A percentile compares a stretch with the other conserved stretches of the same genome.
Conservation (phyloP, 2,797 vertebrate species). For the Phoeniculus purpureus region DNA sequence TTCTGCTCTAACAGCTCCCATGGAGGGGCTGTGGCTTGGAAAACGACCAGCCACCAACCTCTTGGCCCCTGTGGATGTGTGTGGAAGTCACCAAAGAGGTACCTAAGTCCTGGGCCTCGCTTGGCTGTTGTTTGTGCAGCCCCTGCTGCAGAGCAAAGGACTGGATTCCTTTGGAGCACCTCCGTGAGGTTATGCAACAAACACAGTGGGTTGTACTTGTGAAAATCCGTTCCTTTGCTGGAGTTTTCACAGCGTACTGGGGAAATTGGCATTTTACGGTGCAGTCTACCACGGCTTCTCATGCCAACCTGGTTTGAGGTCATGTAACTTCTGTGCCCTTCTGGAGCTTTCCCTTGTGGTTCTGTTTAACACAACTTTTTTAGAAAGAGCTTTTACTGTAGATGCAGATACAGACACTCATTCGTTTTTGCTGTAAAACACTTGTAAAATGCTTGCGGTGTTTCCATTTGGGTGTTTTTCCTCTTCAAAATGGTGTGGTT, state of each 20-base stretch:
- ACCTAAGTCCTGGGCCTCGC: background rate
- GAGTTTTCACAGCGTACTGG: background rate
- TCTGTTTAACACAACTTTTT: background rate
- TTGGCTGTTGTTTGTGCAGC: background rate
- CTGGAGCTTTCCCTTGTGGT: background rate
- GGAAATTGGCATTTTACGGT: background rate
- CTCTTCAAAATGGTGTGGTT: background rate
- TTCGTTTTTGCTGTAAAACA: background rate
- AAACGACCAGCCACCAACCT: background rate
- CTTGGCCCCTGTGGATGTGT: background rate
- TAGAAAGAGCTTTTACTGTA: background rate
- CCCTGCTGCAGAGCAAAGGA: background rate
- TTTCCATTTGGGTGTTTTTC: background rate
- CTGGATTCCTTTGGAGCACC: background rate
- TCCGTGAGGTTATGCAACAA: background rate
- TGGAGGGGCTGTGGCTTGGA: background rate
- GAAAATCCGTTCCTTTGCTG: background rate
- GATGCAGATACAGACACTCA: background rate
- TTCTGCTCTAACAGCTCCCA: background rate
- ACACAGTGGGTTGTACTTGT: accelerated
- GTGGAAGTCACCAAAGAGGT: background rate
- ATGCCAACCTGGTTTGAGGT: background rate
- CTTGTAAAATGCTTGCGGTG: too few species aligned
- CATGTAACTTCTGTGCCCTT: background rate
- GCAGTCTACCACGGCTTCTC: background rate